Evolutionary conservation across 2,888 invertebrate species (phyloP), one percentile per base, ranked within the genome.

Genomic region (Sarcophaga variegata): DNA sequence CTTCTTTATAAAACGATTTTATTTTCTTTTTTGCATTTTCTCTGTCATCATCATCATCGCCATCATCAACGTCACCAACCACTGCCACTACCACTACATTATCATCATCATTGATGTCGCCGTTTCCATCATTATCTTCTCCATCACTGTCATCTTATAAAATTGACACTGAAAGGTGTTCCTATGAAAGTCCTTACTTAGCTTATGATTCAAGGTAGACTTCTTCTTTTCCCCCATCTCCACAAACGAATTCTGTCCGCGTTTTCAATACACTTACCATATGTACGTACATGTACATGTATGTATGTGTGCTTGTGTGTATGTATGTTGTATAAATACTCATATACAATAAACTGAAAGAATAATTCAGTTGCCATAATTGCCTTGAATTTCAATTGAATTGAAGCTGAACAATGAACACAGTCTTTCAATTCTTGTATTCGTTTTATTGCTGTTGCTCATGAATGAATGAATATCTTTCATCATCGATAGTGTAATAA

Each of bases 191-290:
- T 89, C 91, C 93, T 85, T 89, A 91, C 81, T 89, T 93, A 90
- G 92, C 92, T 88, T 93, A 92, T 88, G 93, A 94, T 88, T 91
- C 93, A 90, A 94, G 94, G 94, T 94, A 93, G 84, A 75, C 82
- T 76, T 76, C 62, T 76, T 71, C 37, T 37, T 37, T 1, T 72
- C n/a, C 54, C 59, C 6, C 37, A 37, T 37, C 37, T 59, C 45
- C 62, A 66, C 17, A 47, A 25, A 45, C 17, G 71, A 71, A 66
- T 20, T 71, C 49, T 69, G 14, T 62, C 4, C 6, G 22, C 54
- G 22, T 63, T 37, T 37, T 37, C 60, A 0, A 47, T 37, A 54
- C 5, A 69, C n/a, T 22, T 69, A 20, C 45, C 45, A 66, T 49
- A 77, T n/a, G 54, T 49, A 27, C 4, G 0, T 17, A 59, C 14